phyloP scores from a whole-genome alignment of 2,888 invertebrate genomes.

The Conus canariensis region DNA sequence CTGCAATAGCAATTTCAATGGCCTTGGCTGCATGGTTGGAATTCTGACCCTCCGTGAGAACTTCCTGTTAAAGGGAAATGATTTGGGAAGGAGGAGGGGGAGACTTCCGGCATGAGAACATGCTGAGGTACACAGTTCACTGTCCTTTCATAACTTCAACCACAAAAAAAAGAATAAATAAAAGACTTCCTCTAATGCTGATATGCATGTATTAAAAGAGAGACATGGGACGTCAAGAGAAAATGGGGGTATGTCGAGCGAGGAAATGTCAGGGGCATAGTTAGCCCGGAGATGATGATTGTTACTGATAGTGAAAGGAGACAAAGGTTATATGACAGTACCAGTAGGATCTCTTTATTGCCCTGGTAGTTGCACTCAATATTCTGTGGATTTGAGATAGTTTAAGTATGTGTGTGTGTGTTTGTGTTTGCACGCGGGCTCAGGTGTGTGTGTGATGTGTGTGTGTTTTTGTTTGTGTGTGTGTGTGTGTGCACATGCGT shows the following conservation, averaged over 20 bases:
- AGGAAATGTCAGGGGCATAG: background rate
- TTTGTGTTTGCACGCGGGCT: no score
- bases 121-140: no score
- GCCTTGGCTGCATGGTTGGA: no score
- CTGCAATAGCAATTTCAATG: no score
- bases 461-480: constrained; percentile 5
- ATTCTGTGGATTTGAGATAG: background rate
- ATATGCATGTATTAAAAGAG: background rate
- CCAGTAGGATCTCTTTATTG: background rate
- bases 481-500: background rate
- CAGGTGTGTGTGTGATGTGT: background rate
- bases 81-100: no score
- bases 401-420: background rate
- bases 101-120: no score
- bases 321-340: background rate
- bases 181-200: background rate
- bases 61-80: no score
- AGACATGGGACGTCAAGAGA: background rate
- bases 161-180: background rate
- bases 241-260: background rate
- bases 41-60: no score
- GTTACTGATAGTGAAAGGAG: background rate
- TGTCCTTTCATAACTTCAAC: background rate
- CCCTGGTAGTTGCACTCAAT: background rate
- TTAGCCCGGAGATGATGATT: background rate